Evolutionary conservation across 2,888 invertebrate species (phyloP), one percentile per base, ranked within the genome.

Genomic region (Smittia sp.): DNA sequence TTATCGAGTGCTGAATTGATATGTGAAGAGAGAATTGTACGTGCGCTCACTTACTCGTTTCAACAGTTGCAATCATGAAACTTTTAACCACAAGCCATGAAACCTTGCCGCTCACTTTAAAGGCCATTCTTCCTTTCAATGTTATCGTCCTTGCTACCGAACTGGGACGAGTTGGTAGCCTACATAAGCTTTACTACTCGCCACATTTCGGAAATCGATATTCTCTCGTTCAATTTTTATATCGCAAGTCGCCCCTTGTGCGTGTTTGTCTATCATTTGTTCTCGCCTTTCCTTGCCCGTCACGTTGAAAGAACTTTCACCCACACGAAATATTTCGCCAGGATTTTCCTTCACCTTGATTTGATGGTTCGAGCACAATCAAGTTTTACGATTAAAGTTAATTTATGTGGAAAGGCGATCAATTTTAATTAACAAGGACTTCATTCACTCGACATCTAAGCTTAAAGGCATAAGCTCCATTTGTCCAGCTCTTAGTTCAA

Each of bases 111-210:
- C 9, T 32, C 32, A 32, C 32, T 32, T 32, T 32, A 32, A 32
- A 32, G 32, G 32, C 32, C 46, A 6, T 46, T 46, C 46, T 46
- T n/a, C n/a, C n/a, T n/a, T n/a, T 46, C 46, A 46, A 46, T 46
- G 15, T 46, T 46, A 46, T 11, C 46, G 15, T 46, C 46, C 32
- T 32, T 32, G 32, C 32, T 9, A 32, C 32, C 32, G 32, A 46
- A 46, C 15, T n/a, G 15, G 46, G 11, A 46, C 46, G 46, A 15
- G n/a, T n/a, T 11, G 46, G 22, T n/a, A 15, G 46, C 46, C 58
- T 58, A 58, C 58, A 58, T 22, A 58, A 58, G 22, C 58, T 58
- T 58, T 58, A 58, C 22, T 13, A 58, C 58, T 58, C 22, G n/a
- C 22, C 22, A n/a, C 22, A 22, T 20, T 46, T 46, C 22, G 9